Conservation (phyloP, 2,888 invertebrate genomes). For the Achlya flavicornis region DNA sequence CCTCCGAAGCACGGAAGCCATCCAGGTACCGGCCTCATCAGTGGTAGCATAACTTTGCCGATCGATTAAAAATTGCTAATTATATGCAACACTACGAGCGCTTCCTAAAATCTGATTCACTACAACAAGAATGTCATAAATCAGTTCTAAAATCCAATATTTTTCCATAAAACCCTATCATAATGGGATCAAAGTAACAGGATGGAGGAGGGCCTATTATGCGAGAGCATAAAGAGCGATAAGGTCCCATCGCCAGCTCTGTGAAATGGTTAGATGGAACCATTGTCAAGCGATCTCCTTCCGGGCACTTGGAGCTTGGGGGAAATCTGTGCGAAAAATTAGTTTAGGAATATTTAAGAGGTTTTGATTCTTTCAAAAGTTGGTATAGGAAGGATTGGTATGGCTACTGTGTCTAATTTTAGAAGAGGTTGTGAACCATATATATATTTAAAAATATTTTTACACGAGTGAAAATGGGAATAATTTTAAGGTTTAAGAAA, state of each 20-base stretch:
- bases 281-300: constrained; percentile 3
- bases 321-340: constrained; percentile 2
- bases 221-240: neutral
- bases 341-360: neutral
- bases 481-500: too few species aligned
- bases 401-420: neutral
- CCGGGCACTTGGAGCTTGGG: neutral
- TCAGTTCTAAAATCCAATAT: neutral
- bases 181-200: constrained; percentile 4
- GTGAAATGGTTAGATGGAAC: neutral
- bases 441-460: neutral
- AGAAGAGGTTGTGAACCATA: neutral
- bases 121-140: neutral
- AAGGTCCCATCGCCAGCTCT: neutral
- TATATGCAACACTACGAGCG: too few species aligned
- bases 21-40: too few species aligned
- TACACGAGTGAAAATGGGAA: too few species aligned
- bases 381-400: neutral
- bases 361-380: neutral
- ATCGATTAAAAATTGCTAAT: too few species aligned
- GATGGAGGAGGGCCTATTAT: neutral
- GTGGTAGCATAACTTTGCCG: too few species aligned
- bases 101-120: too few species aligned
- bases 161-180: constrained; percentile 5
- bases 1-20: too few species aligned